phyloP scores from a whole-genome alignment of 2,888 invertebrate genomes.

The Heliconius erato region DNA sequence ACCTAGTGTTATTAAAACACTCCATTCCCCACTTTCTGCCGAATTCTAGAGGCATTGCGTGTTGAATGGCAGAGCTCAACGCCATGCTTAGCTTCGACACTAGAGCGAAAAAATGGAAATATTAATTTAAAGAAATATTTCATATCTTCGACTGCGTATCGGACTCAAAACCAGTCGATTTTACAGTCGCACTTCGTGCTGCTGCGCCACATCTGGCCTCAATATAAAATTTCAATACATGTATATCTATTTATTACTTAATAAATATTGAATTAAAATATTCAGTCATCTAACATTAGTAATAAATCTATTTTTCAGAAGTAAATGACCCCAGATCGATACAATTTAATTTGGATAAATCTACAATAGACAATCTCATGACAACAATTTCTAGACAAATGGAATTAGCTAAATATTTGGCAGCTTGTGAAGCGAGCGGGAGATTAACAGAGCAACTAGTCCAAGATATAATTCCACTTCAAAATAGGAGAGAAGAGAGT shows the following conservation, averaged over 20 bases:
- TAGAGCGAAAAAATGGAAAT: too few relatives aligned
- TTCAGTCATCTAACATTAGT: not conserved
- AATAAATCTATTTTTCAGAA: constrained; percentile 62
- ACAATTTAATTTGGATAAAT: constrained; percentile 89
- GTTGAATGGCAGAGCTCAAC: too few relatives aligned
- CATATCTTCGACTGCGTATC: too few relatives aligned
- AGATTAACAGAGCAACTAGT: constrained; percentile 74
- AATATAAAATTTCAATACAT: not conserved
- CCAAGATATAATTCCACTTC: constrained; percentile 71
- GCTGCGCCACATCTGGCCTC: too few relatives aligned
- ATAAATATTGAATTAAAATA: not conserved
- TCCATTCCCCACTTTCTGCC: too few relatives aligned
- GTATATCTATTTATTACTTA: not conserved
- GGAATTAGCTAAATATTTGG: constrained; percentile 91
- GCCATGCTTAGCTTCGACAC: too few relatives aligned
- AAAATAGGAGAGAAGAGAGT: constrained; percentile 55
- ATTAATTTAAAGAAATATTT: too few relatives aligned
- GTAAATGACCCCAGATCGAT: constrained; percentile 84
- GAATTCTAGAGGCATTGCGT: too few relatives aligned
- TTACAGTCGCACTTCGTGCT: too few relatives aligned
- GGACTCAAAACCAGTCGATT: too few relatives aligned
- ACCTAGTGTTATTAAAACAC: too few relatives aligned
- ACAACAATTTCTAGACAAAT: constrained; percentile 92
- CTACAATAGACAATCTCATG: constrained; percentile 91
- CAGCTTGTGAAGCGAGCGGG: constrained; percentile 86